Conservation (phyloP, 2,888 invertebrate genomes). For the Andrena chrysosceles region DNA sequence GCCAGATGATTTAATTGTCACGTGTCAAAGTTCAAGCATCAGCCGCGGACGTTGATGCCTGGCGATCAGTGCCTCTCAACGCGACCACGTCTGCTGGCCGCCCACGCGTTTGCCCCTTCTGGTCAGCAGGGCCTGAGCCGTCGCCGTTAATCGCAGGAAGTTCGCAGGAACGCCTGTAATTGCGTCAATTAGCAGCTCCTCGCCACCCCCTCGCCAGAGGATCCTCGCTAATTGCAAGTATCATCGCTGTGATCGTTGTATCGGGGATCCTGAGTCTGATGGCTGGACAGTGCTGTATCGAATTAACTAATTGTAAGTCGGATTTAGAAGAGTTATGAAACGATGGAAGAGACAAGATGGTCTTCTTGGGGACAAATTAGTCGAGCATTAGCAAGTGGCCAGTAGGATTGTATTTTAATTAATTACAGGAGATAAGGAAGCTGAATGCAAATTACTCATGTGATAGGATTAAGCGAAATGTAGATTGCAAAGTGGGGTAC, state of each 20-base stretch:
- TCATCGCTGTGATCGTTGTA: constrained; percentile 29
- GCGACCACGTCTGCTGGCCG: constrained; percentile 1
- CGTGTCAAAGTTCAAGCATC: constrained; percentile 75
- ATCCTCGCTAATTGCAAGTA: constrained; percentile 52
- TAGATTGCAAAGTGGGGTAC: no score
- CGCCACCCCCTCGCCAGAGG: constrained; percentile 18
- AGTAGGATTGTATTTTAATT: no score
- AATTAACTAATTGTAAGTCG: no score
- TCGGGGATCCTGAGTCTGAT: background rate
- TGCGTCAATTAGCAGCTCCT: constrained; percentile 57
- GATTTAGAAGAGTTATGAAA: no score
- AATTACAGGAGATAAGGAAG: no score
- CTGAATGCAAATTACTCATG: no score
- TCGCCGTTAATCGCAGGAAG: constrained; percentile 69
- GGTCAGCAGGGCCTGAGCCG: constrained; percentile 35
- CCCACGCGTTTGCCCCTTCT: constrained; percentile 29
- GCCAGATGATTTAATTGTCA: constrained; percentile 80
- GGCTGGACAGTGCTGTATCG: background rate
- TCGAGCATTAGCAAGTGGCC: no score
- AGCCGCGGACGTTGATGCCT: constrained; percentile 52
- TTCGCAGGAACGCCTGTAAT: constrained; percentile 57
- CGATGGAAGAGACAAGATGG: no score
- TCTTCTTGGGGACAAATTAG: no score
- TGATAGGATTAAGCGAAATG: no score
- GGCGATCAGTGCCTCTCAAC: constrained; percentile 42